Evolutionary conservation across 37 sponge, comb jelly and placozoan species (phyloP), one percentile per base, ranked within the genome.

Genomic region (Tethya wilhelma): DNA sequence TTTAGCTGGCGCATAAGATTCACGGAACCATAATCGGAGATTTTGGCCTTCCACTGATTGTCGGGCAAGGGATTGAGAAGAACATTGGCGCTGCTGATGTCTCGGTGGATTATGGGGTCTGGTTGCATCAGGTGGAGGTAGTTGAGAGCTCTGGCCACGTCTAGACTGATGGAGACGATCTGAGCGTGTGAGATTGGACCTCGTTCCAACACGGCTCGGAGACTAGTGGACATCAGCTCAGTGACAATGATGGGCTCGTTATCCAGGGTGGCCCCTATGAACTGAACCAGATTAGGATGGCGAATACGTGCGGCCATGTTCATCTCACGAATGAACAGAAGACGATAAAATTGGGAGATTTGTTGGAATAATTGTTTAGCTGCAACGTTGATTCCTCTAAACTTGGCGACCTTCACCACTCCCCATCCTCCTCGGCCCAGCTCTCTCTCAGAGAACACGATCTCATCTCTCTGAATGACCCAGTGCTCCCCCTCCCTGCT

Each of bases 101-200:
- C 94, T 23, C 94, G 79, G 41, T 93, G 94, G 22, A 93, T 53
- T 19, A 93, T 78, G 25, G 94, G 94, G 5, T 82, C 68, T 26
- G 94, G 94, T 41, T 74, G 80, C 20, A 63, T 64, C 6, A 67
- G 45, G 78, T 93, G 94, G 28, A 93, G 79, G 58, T 86, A 93
- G 57, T 79, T 41, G 32, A 93, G 84, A 20, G 78, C 94, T 25
- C 64, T 43, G 32, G 90, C 87, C 14, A 89, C 79, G 8, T 86
- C 84, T 30, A 56, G 14, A 29, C 71, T 43, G 23, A 90, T 78
- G 20, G 37, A 59, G 31, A 74, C 32, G 23, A 86, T 42, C 12
- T 90, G 88, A 38, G 69, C 23, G 71, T 83, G 22, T 4, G 80
- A 11, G 2, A 94, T 63, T 2, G 37, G 36, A 17, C 70, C 57